Evolutionary conservation across 2,113 vertebrate species (phyloP), one percentile per base, ranked within the genome.

Genomic region (Sterna hirundo): DNA sequence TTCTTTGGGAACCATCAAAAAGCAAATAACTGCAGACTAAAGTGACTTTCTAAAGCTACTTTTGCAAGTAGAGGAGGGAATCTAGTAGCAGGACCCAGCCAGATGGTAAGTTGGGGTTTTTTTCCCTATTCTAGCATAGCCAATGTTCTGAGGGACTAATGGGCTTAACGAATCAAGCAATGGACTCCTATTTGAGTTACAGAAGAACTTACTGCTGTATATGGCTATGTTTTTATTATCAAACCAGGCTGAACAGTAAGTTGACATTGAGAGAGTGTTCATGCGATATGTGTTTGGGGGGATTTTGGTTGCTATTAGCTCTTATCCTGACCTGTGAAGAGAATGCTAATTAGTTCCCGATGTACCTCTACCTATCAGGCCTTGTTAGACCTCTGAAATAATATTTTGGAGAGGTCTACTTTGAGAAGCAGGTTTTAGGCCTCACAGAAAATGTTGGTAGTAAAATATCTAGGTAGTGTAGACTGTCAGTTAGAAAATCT

Each of bases 231-330:
- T 52, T 52, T 66, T 42, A 52, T 44, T 66, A 47, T 30, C 34
- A 60, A 78, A 10, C 44, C 12, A 30, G 52, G 29, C 34, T 42
- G 21, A 66, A 32, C 29, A 83, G 23, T 30, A 60, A 64, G 22
- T 6, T 54, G 38, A 49, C 16, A 11, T 5, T 6, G 38, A 72
- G 8, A 15, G 13, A 19, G 5, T 32, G 20, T 78, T 65, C 9
- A 11, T n/a, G 52, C 1, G 2, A 3, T 77, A 11, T 0, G 0
- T 30, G 8, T 47, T 38, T 20, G 11, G 29, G 60, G 13, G 46
- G 44, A 7, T 36, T 68, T 36, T 38, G 11, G 4, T 52, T 58
- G 27, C 25, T 57, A 1, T 69, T 57, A 69, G 17, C 29, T 78
- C 19, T 62, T 86, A 18, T 32, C 42, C 21, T 26, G 19, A 64